These are phyloP conservation scores for Scolopax mira DNA, from an alignment of 2,113 vertebrate species.

Conservation along the genomic window DNA sequence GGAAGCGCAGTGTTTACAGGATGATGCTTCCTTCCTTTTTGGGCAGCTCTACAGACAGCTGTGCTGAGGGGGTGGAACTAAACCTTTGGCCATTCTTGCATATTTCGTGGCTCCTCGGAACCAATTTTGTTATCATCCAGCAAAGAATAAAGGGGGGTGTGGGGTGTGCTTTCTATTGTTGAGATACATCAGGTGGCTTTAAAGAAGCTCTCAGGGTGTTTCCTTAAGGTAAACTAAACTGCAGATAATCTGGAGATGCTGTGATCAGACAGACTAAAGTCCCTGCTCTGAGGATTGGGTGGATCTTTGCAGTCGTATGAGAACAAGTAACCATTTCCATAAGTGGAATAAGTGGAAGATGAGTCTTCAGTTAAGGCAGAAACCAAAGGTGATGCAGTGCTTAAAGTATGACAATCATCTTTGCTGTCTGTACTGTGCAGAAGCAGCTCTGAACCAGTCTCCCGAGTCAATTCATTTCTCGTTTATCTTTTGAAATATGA, in stretches of 20 bases:
- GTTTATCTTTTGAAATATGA: neutral
- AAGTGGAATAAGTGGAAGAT: neutral
- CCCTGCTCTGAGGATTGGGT: neutral
- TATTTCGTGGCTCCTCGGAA: constrained; percentile 14
- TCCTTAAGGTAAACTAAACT: neutral
- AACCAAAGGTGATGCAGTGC: constrained; percentile 18
- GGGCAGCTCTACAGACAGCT: constrained; percentile 53
- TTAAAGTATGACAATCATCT: constrained; percentile 2
- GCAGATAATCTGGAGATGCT: neutral
- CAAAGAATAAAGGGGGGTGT: neutral
- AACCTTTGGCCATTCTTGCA: neutral
- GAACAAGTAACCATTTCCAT: neutral
- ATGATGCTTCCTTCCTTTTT: constrained; percentile 28
- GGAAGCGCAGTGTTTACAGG: constrained; percentile 22
- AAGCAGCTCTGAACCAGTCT: neutral
- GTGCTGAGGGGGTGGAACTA: constrained; percentile 48
- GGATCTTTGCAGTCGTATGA: neutral
- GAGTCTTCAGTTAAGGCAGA: neutral
- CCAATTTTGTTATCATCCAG: neutral
- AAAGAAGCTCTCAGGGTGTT: neutral
- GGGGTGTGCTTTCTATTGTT: neutral
- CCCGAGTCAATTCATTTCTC: neutral
- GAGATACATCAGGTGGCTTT: neutral
- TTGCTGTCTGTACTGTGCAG: neutral
- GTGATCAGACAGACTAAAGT: neutral